A percentile compares a stretch with the other conserved stretches of the same genome.
phyloP scores from a whole-genome alignment of 2,888 invertebrate genomes.

The Drosophila algonquin region DNA sequence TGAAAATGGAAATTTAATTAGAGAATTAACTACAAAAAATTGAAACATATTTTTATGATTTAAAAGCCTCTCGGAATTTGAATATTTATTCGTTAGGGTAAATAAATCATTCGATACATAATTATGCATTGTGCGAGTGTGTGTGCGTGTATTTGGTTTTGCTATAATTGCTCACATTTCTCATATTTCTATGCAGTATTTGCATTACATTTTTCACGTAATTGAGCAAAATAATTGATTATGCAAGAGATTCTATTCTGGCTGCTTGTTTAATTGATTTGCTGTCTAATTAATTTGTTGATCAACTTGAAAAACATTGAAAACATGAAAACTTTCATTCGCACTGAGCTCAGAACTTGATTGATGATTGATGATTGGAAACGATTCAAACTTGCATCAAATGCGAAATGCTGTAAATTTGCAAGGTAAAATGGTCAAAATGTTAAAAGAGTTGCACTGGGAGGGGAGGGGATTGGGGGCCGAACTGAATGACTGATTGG shows the following conservation, averaged over 20 bases:
- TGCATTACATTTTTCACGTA: conserved; percentile 27
- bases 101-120: conserved; percentile 51
- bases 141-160: conserved; percentile 30
- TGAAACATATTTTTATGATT: conserved; percentile 1
- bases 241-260: background rate
- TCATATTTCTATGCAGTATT: background rate
- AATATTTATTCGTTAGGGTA: conserved; percentile 19
- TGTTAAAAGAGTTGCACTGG: background rate
- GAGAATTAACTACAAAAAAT: conserved; percentile 50
- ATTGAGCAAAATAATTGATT: conserved; percentile 26
- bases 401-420: background rate
- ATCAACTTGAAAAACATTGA: background rate
- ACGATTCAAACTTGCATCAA: background rate
- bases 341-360: background rate
- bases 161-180: conserved; percentile 46
- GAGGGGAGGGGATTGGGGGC: too few species aligned
- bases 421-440: background rate
- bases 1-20: conserved; percentile 69
- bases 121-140: too few species aligned
- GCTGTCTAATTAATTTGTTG: background rate
- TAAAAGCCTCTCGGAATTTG: background rate
- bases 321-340: conserved; percentile 30
- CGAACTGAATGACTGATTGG: conserved; percentile 11
- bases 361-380: background rate
- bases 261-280: background rate